Conservation (phyloP, 2,113 vertebrate species). For the Mastomys coucha region DNA sequence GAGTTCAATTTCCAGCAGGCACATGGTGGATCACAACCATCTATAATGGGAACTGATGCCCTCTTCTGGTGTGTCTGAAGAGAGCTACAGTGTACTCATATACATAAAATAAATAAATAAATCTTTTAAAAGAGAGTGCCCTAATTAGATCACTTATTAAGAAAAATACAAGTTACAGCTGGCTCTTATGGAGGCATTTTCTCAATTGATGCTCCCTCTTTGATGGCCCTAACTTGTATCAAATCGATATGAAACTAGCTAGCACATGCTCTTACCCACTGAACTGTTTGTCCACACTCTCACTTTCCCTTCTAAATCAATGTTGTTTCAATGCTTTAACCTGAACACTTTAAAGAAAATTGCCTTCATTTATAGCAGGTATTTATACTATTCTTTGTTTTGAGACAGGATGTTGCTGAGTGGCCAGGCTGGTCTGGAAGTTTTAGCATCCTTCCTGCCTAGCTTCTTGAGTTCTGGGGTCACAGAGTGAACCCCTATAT, state of each 20-base stretch:
- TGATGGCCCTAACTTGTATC: not conserved
- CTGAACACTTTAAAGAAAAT: conserved; percentile 77
- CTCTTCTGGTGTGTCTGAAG: no score
- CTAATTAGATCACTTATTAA: not conserved
- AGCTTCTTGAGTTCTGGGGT: not conserved
- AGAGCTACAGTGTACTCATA: no score
- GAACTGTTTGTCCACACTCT: not conserved
- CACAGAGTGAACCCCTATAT: no score
- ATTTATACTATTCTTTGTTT: not conserved
- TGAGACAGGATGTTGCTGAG: not conserved
- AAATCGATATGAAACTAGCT: not conserved
- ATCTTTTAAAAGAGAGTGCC: not conserved
- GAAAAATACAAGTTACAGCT: not conserved
- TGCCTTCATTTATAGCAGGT: conserved; percentile 72
- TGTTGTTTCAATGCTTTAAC: conserved; percentile 79
- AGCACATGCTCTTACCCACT: not conserved
- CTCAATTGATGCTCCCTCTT: not conserved
- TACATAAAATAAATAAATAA: not conserved
- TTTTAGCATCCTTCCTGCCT: not conserved
- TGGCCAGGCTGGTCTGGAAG: not conserved
- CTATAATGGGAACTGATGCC: no score
- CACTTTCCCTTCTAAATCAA: conserved; percentile 75
- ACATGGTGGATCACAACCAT: no score
- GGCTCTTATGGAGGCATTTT: not conserved
- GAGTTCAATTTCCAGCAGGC: no score